These are phyloP conservation scores for Hipposideros armiger DNA, from an alignment of 2,113 vertebrate species.

Conservation along the genomic window DNA sequence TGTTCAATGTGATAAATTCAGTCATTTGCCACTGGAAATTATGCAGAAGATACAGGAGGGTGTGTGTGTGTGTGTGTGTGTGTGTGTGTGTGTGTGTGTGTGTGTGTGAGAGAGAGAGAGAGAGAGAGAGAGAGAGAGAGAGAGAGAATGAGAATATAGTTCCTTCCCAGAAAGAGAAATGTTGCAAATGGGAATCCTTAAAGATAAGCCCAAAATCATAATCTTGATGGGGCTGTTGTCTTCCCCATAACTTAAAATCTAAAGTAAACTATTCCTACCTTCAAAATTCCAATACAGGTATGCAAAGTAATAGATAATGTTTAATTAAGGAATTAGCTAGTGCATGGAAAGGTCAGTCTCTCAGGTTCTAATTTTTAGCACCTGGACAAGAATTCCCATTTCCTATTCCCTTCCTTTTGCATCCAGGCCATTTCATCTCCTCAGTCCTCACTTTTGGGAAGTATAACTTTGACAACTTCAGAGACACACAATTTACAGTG, in stretches of 20 bases:
- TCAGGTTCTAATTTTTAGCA: constrained; percentile 30
- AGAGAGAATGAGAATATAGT: neutral
- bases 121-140: no score
- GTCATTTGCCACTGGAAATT: constrained; percentile 56
- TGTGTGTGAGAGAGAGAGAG: neutral
- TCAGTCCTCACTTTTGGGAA: neutral
- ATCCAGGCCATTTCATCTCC: neutral
- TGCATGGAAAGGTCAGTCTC: neutral
- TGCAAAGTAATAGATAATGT: neutral
- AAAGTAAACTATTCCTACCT: constrained; percentile 28
- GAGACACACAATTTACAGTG: neutral
- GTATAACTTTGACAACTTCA: neutral
- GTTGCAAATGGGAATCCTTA: neutral
- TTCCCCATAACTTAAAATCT: neutral
- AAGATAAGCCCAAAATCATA: neutral
- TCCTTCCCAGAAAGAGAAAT: neutral
- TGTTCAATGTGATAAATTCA: constrained; percentile 54
- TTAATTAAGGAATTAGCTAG: constrained; percentile 16
- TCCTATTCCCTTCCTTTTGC: neutral
- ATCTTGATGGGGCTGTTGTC: neutral
- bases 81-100: no score
- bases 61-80: neutral
- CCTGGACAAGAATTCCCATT: constrained; percentile 7
- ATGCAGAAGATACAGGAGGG: neutral
- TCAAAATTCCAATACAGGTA: neutral